Conservation (phyloP, 2,797 vertebrate genomes). For the Hypotaenidia okinawae region DNA sequence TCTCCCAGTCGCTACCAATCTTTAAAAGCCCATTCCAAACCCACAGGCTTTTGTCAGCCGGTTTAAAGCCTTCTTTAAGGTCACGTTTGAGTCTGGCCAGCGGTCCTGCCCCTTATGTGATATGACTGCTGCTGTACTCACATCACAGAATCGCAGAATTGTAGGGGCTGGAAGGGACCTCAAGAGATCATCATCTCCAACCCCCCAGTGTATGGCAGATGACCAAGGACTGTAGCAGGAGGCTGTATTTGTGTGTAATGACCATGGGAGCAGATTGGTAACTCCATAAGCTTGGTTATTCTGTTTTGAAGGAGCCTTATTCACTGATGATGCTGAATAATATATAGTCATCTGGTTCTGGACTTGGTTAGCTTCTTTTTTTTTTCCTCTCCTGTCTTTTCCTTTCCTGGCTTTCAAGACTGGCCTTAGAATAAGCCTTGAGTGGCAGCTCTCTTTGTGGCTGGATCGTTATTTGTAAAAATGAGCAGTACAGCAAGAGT, state of each 20-base stretch:
- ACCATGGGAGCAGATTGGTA: neutral
- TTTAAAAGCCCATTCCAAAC: neutral
- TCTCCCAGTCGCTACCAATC: neutral
- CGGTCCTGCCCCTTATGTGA: neutral
- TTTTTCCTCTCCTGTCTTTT: neutral
- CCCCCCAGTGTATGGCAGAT: neutral
- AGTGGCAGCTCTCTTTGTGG: slow-evolving; percentile 52
- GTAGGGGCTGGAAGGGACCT: too few species aligned
- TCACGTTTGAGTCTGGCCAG: neutral
- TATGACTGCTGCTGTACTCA: neutral
- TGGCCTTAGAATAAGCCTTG: slow-evolving; percentile 41
- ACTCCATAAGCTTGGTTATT: neutral
- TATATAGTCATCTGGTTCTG: neutral
- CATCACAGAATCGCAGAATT: too few species aligned
- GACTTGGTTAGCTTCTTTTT: neutral
- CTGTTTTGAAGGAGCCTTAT: neutral
- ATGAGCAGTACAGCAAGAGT: slow-evolving; percentile 71
- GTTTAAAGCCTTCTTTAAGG: neutral
- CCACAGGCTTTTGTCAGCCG: neutral
- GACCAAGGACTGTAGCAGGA: neutral
- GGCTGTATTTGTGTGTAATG: neutral
- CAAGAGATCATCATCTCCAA: too few species aligned
- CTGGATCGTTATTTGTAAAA: slow-evolving; percentile 69
- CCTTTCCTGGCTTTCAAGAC: slow-evolving; percentile 11
- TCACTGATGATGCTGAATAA: neutral